Conservation (phyloP, 2,888 invertebrate species). For the Acrocyrtus sp. region DNA sequence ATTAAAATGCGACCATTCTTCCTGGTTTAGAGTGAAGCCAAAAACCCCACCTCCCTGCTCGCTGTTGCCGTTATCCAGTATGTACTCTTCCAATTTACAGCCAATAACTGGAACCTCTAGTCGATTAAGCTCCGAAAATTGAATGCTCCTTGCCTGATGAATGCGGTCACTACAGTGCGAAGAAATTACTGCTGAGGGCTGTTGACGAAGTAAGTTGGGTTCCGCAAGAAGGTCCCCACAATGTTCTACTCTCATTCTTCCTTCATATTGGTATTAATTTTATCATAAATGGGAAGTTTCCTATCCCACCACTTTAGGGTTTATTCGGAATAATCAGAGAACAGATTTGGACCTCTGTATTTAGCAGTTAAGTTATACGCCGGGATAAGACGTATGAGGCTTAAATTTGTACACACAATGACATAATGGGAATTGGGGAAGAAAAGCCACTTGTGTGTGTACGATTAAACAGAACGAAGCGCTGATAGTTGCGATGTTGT, state of each 20-base stretch:
- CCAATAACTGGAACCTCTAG: constrained; percentile 34
- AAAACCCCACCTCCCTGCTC: constrained; percentile 24
- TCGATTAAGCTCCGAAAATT: constrained; percentile 55
- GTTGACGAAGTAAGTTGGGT: constrained; percentile 52
- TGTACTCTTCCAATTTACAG: constrained; percentile 7
- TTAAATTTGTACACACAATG: too few species aligned
- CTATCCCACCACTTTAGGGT: constrained; percentile 43
- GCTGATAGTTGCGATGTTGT: too few species aligned
- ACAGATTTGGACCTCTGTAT: too few species aligned
- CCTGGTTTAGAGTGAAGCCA: constrained; percentile 55
- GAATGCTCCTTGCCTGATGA: constrained; percentile 31
- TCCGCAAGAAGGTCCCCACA: constrained; percentile 57
- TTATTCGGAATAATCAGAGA: too few species aligned
- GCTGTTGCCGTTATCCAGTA: constrained; percentile 1
- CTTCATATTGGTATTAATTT: constrained; percentile 33
- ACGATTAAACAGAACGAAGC: too few species aligned
- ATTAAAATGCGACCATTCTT: constrained; percentile 59
- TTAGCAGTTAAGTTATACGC: too few species aligned
- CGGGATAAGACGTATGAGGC: too few species aligned
- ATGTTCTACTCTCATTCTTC: constrained; percentile 59
- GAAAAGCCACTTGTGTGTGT: too few species aligned
- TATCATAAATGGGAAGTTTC: constrained; percentile 23
- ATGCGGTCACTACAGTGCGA: constrained; percentile 42
- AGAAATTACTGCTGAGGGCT: constrained; percentile 42
- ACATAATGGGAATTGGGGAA: too few species aligned